Evolutionary conservation across 2,888 invertebrate species (phyloP), one percentile per base, ranked within the genome.

Genomic region (Orchestes rusci): DNA sequence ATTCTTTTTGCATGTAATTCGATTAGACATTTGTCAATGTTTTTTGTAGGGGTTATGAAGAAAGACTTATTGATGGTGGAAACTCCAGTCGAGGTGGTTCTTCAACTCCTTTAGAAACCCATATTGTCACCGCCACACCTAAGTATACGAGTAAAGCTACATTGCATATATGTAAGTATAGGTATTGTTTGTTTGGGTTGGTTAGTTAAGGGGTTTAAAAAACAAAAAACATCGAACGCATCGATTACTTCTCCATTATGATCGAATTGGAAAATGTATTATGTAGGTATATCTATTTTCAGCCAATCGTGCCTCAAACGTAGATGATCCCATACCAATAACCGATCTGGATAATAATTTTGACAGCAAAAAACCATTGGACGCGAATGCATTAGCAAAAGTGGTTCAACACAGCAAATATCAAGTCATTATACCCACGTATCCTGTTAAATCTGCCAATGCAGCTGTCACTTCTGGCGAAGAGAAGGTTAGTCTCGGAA

Each of bases 71-170:
- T 16, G 45, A 49, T 38, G 49, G 38, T 3, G 41, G 45, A 16
- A 38, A 39, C n/a, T 30, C 39, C 3, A 38, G 42, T 16, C 13
- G 30, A 29, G 40, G 32, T 28, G 35, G 39, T 4, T 12, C 32
- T 18, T 27, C 53, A 48, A 17, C 39, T 43, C 39, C 53, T 50
- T 33, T 12, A 34, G 51, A 50, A 10, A 40, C 43, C 29, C 41
- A 43, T 34, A 39, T 35, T n/a, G 23, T 38, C 8, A 35, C 45
- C 12, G 45, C 48, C 16, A 51, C 52, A 20, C 53, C 56, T n/a
- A 60, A 59, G 45, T 62, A 53, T 39, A 62, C 61, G 17, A 57
- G 56, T 23, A 59, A 57, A 38, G 62, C 62, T 13, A 59, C 61
- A 10, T 49, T 62, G 29, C 62, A 61, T 51, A 59, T 63, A 45